Evolutionary conservation across 2,797 vertebrate species (phyloP), one percentile per base, ranked within the genome.

Genomic region (Pseudochirops corinnae): DNA sequence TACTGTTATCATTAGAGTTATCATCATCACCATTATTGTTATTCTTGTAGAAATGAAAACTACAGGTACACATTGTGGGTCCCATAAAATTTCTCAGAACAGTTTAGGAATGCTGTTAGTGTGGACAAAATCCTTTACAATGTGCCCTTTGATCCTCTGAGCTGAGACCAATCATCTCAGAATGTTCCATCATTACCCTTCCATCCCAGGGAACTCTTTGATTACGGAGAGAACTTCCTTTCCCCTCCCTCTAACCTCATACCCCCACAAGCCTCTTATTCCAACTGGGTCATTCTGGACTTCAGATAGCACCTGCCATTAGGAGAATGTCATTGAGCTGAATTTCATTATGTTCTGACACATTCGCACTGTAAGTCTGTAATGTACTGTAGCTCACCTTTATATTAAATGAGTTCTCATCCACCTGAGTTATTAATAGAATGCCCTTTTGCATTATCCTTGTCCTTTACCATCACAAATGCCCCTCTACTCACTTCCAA

Each of bases 271-370:
- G 24, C 0, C 13, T 92, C 60, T 97, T 93, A 39, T 96, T 96
- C 67, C 93, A 96, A 21, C 33, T 92, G 95, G 93, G 55, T 94
- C 95, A 39, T 93, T 95, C 95, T 91, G 90, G 91, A 95, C 93
- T 96, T 96, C 55, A 57, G 57, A 53, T 92, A 96, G 93, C 52
- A 62, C 92, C 91, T 93, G 67, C 91, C 95, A 92, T 95, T 95
- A 95, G 91, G 91, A 58, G 82, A 90, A 93, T 93, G 92, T 92
- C 96, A 96, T 53, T 55, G 90, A 95, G 52, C 92, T 95, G 93
- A 93, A 96, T 97, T 96, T 97, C 95, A 96, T 92, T 96, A 94
- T 50, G 90, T 95, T 94, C 52, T 92, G 97, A 97, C 92, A 96
- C 94, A 93, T 96, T 96, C 94, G 62, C 56, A 94, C 67, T 92